These are phyloP conservation scores for Corythaixoides concolor DNA, from an alignment of 2,113 vertebrate species.

Conservation along the genomic window DNA sequence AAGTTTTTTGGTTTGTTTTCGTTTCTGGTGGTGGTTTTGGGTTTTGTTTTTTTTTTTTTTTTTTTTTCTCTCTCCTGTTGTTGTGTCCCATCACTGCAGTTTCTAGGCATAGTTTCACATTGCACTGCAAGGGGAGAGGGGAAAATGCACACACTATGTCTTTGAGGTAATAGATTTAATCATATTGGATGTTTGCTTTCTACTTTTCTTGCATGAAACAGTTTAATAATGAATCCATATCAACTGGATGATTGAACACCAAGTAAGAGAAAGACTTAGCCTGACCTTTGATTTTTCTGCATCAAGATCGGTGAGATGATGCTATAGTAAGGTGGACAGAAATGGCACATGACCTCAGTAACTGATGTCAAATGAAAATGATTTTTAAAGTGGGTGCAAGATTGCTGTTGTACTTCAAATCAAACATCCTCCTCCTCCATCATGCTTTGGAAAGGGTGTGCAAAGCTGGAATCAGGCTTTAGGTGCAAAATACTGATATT, in stretches of 20 bases:
- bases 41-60: no score
- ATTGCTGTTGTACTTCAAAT: neutral
- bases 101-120: neutral
- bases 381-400: neutral
- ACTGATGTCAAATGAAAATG: neutral
- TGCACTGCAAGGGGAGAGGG: neutral
- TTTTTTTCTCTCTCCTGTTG: no score
- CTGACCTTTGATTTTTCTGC: neutral
- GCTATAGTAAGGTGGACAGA: neutral
- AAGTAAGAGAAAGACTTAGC: neutral
- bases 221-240: neutral
- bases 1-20: no score
- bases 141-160: neutral
- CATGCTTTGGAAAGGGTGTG: neutral
- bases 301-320: neutral
- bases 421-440: neutral
- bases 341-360: neutral
- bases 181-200: neutral
- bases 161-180: neutral
- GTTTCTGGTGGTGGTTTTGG: no score
- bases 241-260: neutral
- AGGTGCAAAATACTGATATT: neutral
- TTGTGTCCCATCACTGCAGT: accelerated
- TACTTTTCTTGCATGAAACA: neutral
- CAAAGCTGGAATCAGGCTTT: neutral